Evolutionary conservation across 2,113 vertebrate species (phyloP), one percentile per base, ranked within the genome.

Genomic region (Campylorhamphus procurvoides): DNA sequence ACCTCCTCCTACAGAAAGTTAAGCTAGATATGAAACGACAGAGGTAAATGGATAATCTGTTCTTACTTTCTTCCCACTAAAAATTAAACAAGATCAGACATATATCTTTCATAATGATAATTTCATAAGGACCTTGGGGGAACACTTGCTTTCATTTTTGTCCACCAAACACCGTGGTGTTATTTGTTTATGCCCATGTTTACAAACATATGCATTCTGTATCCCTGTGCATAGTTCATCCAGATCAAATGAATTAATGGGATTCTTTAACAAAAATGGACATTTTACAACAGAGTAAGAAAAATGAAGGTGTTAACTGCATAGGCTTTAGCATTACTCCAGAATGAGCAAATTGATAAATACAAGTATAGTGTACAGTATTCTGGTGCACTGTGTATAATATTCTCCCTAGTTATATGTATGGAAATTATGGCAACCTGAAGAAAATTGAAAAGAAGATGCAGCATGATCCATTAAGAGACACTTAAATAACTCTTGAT

Each of bases 11-110:
- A 56, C 97, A 99, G 97, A 97, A 98, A 56, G 67, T 98, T 91
- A 96, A 96, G 10, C 98, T 98, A 44, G 98, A 98, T 46, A 84
- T 95, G 59, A 99, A 99, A 91, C 97, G 99, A 52, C 99, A 99
- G 89, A 99, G 99, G 99, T 99, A 90, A 96, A 95, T 28, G 53
- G 31, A 3, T 87, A 18, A 12, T 69, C 27, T 68, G 12, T 66
- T 96, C 50, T 62, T 69, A 18, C 60, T 82, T 89, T 28, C 27
- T 64, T 5, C 16, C 35, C 14, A 68, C 3, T 76, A 31, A 62
- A 69, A 73, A 25, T 69, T 83, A 74, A 89, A 16, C 18, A 59
- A 91, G 28, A 63, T 77, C 19, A 77, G 14, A 35, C 1, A 1
- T 75, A 20, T 47, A 14, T 1, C 14, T 28, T 78, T 89, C 27